Evolutionary conservation across 2,797 vertebrate genomes (phyloP).

Genomic region (Eutrigla gurnardus): DNA sequence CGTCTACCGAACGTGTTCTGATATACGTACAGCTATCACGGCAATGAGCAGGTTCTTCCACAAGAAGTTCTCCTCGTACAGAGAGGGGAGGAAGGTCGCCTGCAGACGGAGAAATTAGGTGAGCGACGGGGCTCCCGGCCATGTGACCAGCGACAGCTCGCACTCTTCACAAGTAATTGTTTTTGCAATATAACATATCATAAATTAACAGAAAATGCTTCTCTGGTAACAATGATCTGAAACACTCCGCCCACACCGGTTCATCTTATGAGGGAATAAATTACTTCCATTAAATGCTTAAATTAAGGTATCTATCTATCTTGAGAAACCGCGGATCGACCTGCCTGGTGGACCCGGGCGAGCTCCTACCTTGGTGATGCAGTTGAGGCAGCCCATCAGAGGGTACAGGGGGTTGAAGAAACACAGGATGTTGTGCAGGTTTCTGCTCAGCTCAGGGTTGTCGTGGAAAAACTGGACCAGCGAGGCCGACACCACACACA

Average conservation of each 20-base stretch:
- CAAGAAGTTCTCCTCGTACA: constrained; percentile 75
- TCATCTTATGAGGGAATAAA: too few species aligned
- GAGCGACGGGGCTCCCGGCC: too few species aligned
- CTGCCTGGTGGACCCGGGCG: too few species aligned
- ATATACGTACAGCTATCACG: constrained; percentile 75
- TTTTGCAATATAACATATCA: too few species aligned
- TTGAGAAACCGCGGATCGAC: too few species aligned
- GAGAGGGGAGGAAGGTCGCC: constrained; percentile 79
- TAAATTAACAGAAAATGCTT: too few species aligned
- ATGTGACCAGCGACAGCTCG: too few species aligned
- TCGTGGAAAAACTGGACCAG: constrained; percentile 80
- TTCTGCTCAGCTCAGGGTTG: constrained; percentile 57
- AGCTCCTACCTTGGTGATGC: constrained; percentile 81
- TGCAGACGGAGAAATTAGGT: constrained; percentile 14
- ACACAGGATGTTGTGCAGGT: constrained; percentile 81
- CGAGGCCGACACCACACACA: constrained; percentile 84
- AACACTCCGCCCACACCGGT: too few species aligned
- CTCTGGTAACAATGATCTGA: too few species aligned
- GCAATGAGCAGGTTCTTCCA: constrained; percentile 84
- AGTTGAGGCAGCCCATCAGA: constrained; percentile 86
- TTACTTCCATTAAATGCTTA: too few species aligned
- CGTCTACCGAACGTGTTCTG: neutral
- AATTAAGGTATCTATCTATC: too few species aligned
- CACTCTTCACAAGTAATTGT: too few species aligned
- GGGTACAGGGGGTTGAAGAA: constrained; percentile 85